Percentiles rank a stretch among this genome's conserved stretches.
Evolutionary conservation across 2,113 vertebrate genomes (phyloP).

Genomic region (Hippocampus comes): DNA sequence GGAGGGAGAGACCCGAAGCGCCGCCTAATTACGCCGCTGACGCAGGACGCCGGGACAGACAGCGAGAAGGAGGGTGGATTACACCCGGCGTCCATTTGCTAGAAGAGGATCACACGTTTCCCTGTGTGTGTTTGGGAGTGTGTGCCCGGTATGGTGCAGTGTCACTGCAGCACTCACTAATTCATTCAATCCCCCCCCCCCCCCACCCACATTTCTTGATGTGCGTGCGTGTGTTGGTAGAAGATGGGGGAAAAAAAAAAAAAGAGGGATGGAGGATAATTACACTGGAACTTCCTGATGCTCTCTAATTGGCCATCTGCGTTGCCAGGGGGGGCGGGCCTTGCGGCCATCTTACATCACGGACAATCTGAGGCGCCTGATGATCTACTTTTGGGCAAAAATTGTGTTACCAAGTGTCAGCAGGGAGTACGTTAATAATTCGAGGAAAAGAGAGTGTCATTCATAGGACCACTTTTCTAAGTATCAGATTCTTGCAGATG

Average conservation of each 20-base stretch:
- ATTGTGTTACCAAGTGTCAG: slow-evolving; percentile 22
- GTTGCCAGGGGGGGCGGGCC: slow-evolving; percentile 59
- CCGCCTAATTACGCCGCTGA: slow-evolving; percentile 59
- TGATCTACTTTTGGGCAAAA: slow-evolving; percentile 16
- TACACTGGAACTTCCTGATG: slow-evolving; percentile 68
- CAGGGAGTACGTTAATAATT: not conserved
- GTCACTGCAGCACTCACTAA: slow-evolving; percentile 68
- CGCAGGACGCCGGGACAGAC: slow-evolving; percentile 43
- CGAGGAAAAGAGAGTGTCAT: not conserved
- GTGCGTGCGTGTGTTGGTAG: slow-evolving; percentile 43
- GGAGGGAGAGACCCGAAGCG: slow-evolving; percentile 54
- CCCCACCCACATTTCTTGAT: slow-evolving; percentile 50
- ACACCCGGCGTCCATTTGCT: slow-evolving; percentile 61
- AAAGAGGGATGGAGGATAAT: slow-evolving; percentile 57
- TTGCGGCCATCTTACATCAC: slow-evolving; percentile 60
- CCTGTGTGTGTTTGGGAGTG: slow-evolving; percentile 29
- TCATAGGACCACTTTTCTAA: not conserved
- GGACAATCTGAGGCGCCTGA: slow-evolving; percentile 22
- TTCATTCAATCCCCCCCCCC: slow-evolving; percentile 63
- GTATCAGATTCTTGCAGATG: too few species aligned
- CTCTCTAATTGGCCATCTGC: slow-evolving; percentile 75
- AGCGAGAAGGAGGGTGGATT: slow-evolving; percentile 54
- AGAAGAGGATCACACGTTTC: slow-evolving; percentile 57
- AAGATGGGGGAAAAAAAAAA: slow-evolving; percentile 51
- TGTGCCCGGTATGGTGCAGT: slow-evolving; percentile 40